Conservation (phyloP, 2,797 vertebrate species). For the Basileuterus tristriatus region DNA sequence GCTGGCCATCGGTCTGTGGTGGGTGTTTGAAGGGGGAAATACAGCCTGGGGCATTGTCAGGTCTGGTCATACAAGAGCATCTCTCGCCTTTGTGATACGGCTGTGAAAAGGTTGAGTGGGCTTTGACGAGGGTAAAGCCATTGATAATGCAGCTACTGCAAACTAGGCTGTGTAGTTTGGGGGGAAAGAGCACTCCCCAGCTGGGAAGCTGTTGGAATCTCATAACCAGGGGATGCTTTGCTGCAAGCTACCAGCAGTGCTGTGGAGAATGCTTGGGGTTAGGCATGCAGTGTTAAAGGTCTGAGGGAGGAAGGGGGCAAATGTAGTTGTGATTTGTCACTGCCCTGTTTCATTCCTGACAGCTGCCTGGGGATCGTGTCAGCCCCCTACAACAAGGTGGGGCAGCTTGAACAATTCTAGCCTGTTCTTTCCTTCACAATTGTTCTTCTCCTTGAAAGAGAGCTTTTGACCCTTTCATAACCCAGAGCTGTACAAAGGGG, state of each 20-base stretch:
- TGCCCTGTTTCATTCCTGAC: not conserved
- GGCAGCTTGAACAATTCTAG: not conserved
- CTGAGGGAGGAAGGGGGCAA: not conserved
- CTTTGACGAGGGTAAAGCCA: not conserved
- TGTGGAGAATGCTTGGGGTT: not conserved
- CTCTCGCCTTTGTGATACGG: not conserved
- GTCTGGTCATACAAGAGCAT: not conserved
- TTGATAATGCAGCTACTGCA: not conserved
- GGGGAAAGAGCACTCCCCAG: not conserved
- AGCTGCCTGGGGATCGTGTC: not conserved
- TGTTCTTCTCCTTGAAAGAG: not conserved
- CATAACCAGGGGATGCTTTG: not conserved
- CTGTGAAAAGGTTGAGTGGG: not conserved
- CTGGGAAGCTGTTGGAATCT: not conserved
- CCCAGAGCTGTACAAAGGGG: not conserved
- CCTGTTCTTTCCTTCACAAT: conserved; percentile 17
- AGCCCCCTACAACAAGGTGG: not conserved
- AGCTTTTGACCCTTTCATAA: not conserved
- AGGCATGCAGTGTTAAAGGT: not conserved
- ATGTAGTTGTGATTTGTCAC: conserved; percentile 5
- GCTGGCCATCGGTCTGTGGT: not conserved
- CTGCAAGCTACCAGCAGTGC: not conserved
- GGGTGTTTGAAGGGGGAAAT: not conserved
- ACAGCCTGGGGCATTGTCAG: not conserved
- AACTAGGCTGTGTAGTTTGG: not conserved